Conservation (phyloP, 2,113 vertebrate genomes). For the Otolemur garnettii region DNA sequence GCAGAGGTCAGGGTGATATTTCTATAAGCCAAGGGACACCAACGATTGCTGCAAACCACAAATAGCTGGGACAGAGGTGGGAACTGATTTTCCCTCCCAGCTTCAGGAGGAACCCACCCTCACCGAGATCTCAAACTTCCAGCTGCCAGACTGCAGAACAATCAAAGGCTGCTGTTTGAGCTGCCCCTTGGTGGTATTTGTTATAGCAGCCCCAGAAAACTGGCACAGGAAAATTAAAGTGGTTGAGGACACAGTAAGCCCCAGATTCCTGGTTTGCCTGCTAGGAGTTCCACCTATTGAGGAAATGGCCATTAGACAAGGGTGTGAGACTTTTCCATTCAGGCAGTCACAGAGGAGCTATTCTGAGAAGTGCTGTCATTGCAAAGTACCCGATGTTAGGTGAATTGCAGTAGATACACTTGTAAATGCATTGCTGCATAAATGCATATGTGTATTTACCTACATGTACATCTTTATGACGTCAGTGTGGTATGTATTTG, state of each 20-base stretch:
- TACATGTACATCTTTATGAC: neutral
- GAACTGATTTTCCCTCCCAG: neutral
- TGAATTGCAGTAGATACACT: fast-evolving
- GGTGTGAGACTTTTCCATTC: fast-evolving
- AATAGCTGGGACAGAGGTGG: neutral
- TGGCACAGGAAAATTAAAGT: neutral
- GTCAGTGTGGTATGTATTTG: too few relatives aligned
- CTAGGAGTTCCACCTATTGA: too few relatives aligned
- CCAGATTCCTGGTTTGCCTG: neutral
- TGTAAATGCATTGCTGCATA: neutral
- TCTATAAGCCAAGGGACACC: neutral
- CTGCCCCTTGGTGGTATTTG: too few relatives aligned
- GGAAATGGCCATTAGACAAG: too few relatives aligned
- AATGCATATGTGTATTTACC: too few relatives aligned
- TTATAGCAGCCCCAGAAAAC: neutral
- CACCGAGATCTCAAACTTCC: neutral
- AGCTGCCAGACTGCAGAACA: neutral
- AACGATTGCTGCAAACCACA: neutral
- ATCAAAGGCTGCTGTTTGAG: neutral
- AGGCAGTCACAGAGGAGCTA: neutral
- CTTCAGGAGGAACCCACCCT: neutral
- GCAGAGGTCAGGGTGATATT: fast-evolving
- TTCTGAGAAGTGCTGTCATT: neutral
- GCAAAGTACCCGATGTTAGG: fast-evolving
- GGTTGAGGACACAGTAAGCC: neutral